Evolutionary conservation across 35 echinoderm and acorn worm species (phyloP), one percentile per base, ranked within the genome.

Genomic region (Stichopus chloronotus): DNA sequence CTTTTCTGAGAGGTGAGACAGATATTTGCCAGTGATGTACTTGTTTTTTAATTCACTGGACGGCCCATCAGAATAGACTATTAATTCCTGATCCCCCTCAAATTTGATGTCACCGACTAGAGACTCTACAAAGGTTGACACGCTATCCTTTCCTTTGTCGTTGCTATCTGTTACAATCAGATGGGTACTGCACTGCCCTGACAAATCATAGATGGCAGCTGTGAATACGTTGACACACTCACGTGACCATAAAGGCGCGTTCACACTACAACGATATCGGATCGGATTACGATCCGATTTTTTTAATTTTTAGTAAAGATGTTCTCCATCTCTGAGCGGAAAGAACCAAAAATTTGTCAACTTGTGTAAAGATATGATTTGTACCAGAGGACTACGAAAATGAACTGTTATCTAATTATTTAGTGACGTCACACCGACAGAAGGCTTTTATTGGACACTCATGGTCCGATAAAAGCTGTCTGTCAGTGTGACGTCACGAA

Each of bases 241-340:
- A 10, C 94, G 57, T 76, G 94, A 95, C 83, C 90, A 95, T 60
- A 95, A n/a, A n/a, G n/a, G n/a, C n/a, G n/a, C n/a, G n/a, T n/a
- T n/a, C n/a, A n/a, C n/a, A n/a, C n/a, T n/a, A n/a, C n/a, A n/a
- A n/a, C n/a, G n/a, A n/a, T n/a, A n/a, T n/a, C n/a, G n/a, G n/a
- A n/a, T n/a, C n/a, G n/a, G n/a, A n/a, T n/a, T n/a, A n/a, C n/a
- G n/a, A n/a, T n/a, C n/a, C n/a, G n/a, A n/a, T n/a, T n/a, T n/a
- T n/a, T n/a, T n/a, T n/a, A n/a, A n/a, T n/a, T n/a, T n/a, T n/a
- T n/a, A 25, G 14, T 87, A 87, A 91, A 25, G 25, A 54, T 94
- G 93, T 55, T 91, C 68, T 58, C 91, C 93, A n/a, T n/a, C n/a
- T n/a, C n/a, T n/a, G n/a, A n/a, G n/a, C n/a, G n/a, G n/a, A n/a